Evolutionary conservation across 2,888 invertebrate genomes (phyloP).

Genomic region (Belgica antarctica): DNA sequence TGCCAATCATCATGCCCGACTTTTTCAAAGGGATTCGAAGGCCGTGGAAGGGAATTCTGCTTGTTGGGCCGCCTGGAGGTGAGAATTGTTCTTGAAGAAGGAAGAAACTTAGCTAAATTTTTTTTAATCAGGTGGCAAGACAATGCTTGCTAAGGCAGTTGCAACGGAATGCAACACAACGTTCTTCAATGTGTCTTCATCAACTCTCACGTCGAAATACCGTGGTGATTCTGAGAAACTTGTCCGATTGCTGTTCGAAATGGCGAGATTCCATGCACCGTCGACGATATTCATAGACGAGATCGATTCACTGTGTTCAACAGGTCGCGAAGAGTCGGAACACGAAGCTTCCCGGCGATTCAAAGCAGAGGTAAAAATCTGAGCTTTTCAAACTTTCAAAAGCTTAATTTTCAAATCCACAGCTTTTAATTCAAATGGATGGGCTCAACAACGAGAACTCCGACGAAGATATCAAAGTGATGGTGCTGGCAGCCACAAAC

Average conservation of each 20-base stretch:
- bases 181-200: conserved; percentile 84
- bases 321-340: conserved; percentile 78
- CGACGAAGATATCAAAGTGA: conserved; percentile 66
- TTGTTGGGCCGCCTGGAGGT: conserved; percentile 59
- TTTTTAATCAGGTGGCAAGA: conserved; percentile 64
- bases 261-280: conserved; percentile 83
- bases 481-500: conserved; percentile 88
- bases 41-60: conserved; percentile 74
- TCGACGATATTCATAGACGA: conserved; percentile 90
- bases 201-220: conserved; percentile 83
- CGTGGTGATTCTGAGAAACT: conserved; percentile 90
- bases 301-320: conserved; percentile 81
- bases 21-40: conserved; percentile 83
- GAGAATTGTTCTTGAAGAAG: not conserved
- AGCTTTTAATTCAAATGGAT: conserved; percentile 84
- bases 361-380: conserved; percentile 65
- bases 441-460: conserved; percentile 64
- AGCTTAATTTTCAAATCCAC: not conserved
- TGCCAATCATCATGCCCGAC: conserved; percentile 83
- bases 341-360: conserved; percentile 83
- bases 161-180: conserved; percentile 87
- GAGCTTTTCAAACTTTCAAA: not conserved
- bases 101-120: not conserved
- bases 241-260: conserved; percentile 80
- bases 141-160: conserved; percentile 79